These are phyloP conservation scores for Gila orcuttii DNA, from an alignment of 2,113 vertebrate species.

Conservation along the genomic window DNA sequence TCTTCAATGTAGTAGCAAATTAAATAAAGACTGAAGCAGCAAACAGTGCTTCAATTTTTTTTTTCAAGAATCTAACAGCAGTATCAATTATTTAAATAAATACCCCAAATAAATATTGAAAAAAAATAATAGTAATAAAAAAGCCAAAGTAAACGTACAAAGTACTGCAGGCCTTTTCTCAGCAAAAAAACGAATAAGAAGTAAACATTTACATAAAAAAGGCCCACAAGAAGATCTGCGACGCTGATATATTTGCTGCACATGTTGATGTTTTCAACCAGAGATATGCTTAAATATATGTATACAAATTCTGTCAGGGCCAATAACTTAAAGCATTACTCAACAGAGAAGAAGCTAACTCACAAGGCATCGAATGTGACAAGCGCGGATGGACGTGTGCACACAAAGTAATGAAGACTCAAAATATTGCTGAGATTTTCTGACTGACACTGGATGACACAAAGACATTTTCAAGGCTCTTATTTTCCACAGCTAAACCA, in stretches of 20 bases:
- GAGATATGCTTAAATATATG: constrained; percentile 46
- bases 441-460: constrained; percentile 7
- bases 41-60: not conserved
- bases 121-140: not conserved
- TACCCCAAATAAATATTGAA: not conserved
- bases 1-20: not conserved
- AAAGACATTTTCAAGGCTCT: not conserved
- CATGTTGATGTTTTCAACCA: constrained; percentile 18
- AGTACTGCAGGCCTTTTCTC: not conserved
- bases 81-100: not conserved
- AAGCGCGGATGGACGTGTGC: constrained; percentile 39
- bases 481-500: not conserved
- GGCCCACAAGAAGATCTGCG: not conserved
- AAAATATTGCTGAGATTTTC: constrained; percentile 12
- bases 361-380: constrained; percentile 43
- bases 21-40: not conserved
- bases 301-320: constrained; percentile 48
- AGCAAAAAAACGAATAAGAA: not conserved
- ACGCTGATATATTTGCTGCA: constrained; percentile 8
- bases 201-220: not conserved
- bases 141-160: not conserved
- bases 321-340: constrained; percentile 58
- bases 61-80: not conserved
- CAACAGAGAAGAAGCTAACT: constrained; percentile 40
- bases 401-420: constrained; percentile 32